Percentiles rank a stretch among this genome's conserved stretches.
Evolutionary conservation across 2,888 invertebrate genomes (phyloP).

Genomic region (Prosapia bicincta): DNA sequence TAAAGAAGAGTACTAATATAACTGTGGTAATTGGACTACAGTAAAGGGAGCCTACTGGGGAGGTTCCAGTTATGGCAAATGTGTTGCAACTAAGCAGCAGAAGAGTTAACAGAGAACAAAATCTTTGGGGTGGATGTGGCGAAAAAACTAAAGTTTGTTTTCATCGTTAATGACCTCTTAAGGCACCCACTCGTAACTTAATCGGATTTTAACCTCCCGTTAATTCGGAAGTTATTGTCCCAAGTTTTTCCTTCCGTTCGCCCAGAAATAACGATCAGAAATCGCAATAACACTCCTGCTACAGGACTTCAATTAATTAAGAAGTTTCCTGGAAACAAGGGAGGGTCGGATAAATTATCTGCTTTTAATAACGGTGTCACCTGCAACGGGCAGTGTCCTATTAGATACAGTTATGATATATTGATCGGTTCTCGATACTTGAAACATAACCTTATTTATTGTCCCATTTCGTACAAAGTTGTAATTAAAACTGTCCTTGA

Average conservation of each 20-base stretch:
- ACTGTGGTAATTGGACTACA: too few species aligned
- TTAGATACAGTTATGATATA: slow-evolving; percentile 7
- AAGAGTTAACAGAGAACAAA: too few species aligned
- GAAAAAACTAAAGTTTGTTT: too few species aligned
- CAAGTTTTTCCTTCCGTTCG: background rate
- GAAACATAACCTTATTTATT: background rate
- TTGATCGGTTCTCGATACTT: background rate
- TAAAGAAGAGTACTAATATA: too few species aligned
- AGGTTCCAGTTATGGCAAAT: too few species aligned
- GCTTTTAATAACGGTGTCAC: slow-evolving; percentile 31
- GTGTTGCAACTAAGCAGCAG: too few species aligned
- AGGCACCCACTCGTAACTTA: background rate
- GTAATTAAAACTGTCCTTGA: background rate
- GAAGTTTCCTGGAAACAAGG: slow-evolving; percentile 9
- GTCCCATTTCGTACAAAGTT: background rate
- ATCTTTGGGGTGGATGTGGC: too few species aligned
- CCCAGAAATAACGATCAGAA: background rate
- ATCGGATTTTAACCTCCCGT: background rate
- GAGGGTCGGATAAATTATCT: slow-evolving; percentile 23
- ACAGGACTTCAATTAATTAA: slow-evolving; percentile 21
- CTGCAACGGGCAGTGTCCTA: slow-evolving; percentile 22
- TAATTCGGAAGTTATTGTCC: too few species aligned
- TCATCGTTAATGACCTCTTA: background rate
- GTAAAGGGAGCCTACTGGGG: too few species aligned
- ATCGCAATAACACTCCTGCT: background rate